Evolutionary conservation across 2,797 vertebrate species (phyloP).

Genomic region (Sebastes itinus): DNA sequence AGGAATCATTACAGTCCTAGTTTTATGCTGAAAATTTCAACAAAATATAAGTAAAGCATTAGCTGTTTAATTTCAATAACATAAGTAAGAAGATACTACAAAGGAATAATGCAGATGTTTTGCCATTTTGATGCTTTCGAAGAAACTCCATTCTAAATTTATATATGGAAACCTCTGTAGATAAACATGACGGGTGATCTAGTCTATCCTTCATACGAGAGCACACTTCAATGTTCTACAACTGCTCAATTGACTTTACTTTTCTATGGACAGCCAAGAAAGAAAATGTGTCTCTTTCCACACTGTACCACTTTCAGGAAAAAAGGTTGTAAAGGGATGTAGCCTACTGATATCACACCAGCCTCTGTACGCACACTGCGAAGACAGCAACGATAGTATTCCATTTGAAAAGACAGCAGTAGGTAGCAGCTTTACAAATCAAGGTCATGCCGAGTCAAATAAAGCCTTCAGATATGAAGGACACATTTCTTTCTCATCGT

Average conservation of each 20-base stretch:
- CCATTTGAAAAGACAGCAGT: not conserved
- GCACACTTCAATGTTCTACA: not conserved
- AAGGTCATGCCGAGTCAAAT: not conserved
- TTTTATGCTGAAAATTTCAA: not conserved
- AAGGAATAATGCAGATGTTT: not conserved
- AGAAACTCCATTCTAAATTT: not conserved
- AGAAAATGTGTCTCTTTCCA: not conserved
- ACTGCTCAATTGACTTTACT: not conserved
- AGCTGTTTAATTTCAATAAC: not conserved
- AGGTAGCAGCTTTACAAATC: not conserved
- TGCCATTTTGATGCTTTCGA: not conserved
- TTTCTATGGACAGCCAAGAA: not conserved
- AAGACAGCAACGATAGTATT: not conserved
- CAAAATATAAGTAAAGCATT: not conserved
- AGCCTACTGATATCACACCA: not conserved
- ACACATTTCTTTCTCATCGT: not conserved
- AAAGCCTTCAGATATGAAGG: not conserved
- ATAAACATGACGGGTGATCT: not conserved
- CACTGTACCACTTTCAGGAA: not conserved
- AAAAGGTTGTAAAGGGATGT: not conserved
- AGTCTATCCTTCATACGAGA: not conserved
- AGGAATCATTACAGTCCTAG: too few species aligned
- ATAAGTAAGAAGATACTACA: not conserved
- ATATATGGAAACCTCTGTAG: not conserved
- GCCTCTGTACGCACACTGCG: not conserved